Conservation (phyloP, 2,113 vertebrate genomes). For the Rhynchomys soricoides region DNA sequence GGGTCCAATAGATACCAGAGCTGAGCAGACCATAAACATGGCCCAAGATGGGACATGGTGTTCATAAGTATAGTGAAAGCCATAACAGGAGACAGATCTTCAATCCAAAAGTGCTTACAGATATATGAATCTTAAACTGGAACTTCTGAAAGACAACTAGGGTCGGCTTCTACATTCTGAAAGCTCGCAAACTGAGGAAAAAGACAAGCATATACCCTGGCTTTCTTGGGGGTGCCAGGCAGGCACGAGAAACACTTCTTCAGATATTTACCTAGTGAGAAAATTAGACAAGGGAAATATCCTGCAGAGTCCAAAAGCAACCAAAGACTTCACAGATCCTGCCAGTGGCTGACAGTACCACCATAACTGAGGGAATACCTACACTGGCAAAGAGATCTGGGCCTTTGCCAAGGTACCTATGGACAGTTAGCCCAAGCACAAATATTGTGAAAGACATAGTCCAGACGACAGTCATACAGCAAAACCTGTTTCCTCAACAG, state of each 20-base stretch:
- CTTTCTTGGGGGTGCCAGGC: no score
- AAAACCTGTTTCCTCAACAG: not conserved
- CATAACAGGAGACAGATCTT: fast-evolving
- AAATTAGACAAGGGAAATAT: not conserved
- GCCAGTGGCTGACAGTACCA: not conserved
- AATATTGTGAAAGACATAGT: not conserved
- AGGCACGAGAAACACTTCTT: not conserved
- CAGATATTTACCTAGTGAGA: not conserved
- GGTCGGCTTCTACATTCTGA: not conserved
- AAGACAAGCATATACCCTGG: no score
- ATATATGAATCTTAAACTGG: not conserved
- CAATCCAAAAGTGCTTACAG: not conserved
- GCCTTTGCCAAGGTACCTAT: not conserved
- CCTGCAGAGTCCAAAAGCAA: not conserved
- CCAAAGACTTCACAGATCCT: not conserved
- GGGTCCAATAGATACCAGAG: not conserved
- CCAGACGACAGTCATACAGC: not conserved
- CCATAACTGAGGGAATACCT: not conserved
- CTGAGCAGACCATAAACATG: not conserved
- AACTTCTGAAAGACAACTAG: no score
- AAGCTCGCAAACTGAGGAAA: not conserved
- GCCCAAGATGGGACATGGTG: not conserved
- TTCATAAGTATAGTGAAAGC: not conserved
- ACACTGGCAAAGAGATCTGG: not conserved
- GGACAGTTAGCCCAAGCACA: not conserved